These are phyloP conservation scores for Lordiphosa collinella DNA, from an alignment of 1,140 invertebrate species.

Conservation along the genomic window DNA sequence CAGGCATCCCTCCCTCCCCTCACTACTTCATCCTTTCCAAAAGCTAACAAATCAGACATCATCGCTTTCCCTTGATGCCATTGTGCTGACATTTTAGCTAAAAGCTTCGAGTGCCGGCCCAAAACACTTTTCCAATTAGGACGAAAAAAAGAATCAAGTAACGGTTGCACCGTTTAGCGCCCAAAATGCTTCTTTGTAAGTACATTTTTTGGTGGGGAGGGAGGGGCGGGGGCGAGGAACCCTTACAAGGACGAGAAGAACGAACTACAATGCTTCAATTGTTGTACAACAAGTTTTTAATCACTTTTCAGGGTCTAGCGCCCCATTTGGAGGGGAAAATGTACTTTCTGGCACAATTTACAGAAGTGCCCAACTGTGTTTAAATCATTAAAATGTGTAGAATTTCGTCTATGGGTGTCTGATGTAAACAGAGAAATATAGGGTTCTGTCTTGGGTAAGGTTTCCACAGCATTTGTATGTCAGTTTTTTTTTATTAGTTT, in stretches of 20 bases:
- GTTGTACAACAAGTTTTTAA: constrained; percentile 70
- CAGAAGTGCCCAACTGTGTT: constrained; percentile 63
- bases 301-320: constrained; percentile 75
- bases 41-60: constrained; percentile 68
- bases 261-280: constrained; percentile 30
- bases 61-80: constrained; percentile 31
- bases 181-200: constrained; percentile 24
- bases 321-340: constrained; percentile 15
- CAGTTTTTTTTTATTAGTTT: no score
- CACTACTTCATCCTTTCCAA: neutral
- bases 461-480: no score
- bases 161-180: constrained; percentile 37
- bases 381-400: constrained; percentile 61
- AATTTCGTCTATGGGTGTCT: constrained; percentile 7
- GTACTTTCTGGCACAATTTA: constrained; percentile 58
- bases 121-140: constrained; percentile 77
- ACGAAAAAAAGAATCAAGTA: constrained; percentile 27
- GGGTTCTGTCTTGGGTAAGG: no score
- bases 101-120: constrained; percentile 69
- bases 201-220: neutral
- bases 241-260: constrained; percentile 62
- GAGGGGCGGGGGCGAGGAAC: no score
- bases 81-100: constrained; percentile 68
- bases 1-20: constrained; percentile 25
- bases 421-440: constrained; percentile 1